Evolutionary conservation across 2,797 vertebrate genomes (phyloP).

Genomic region (Acrossocheilus wenchowensis): DNA sequence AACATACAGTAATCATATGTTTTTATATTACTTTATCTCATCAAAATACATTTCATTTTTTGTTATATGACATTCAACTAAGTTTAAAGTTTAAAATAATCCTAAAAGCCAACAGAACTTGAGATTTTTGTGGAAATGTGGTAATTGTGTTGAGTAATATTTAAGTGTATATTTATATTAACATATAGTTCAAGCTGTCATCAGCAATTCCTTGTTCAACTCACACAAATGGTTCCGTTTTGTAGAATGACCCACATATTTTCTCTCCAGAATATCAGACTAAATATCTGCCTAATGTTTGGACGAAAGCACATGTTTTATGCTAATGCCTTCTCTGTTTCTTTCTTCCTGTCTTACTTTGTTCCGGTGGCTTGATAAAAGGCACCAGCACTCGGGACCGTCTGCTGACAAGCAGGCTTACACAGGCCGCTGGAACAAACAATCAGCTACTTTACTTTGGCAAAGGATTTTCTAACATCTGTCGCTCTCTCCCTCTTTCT

Average conservation of each 20-base stretch:
- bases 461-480: conserved; percentile 61
- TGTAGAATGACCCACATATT: conserved; percentile 16
- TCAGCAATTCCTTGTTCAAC: not conserved
- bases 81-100: too few species aligned
- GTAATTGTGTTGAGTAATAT: not conserved
- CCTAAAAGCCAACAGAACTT: too few species aligned
- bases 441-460: conserved; percentile 50
- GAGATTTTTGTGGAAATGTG: too few species aligned
- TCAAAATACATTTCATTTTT: not conserved
- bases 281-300: conserved; percentile 25
- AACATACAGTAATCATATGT: too few species aligned
- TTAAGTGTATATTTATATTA: conserved; percentile 22
- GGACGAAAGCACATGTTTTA: conserved; percentile 25
- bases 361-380: conserved; percentile 31
- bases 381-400: conserved; percentile 5
- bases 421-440: conserved; percentile 6
- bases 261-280: conserved; percentile 14
- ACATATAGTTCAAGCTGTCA: not conserved
- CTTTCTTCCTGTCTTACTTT: conserved; percentile 15
- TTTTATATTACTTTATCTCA: not conserved
- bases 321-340: conserved; percentile 31
- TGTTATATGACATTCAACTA: not conserved
- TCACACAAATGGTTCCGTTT: not conserved
- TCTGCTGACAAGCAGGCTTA: conserved; percentile 31
- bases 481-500: conserved; percentile 7